phyloP scores from a whole-genome alignment of 1,140 invertebrate genomes.

The Drosophila parvula region DNA sequence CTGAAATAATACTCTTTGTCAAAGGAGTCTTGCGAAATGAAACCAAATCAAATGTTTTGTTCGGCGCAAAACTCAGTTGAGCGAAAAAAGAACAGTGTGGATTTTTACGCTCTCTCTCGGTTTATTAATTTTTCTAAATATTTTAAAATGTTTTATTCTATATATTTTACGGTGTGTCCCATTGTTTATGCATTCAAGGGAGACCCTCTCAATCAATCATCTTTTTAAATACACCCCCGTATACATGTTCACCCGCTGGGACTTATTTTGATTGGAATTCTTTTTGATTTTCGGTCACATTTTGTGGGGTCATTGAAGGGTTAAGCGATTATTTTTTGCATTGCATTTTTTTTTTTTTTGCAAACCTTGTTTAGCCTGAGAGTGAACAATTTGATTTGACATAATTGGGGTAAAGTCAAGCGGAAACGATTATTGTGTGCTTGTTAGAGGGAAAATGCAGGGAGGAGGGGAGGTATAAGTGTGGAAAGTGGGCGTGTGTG shows the following conservation, averaged over 20 bases:
- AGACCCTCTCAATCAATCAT: conserved; percentile 7
- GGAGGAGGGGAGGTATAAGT: neutral
- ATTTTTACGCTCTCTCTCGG: no score
- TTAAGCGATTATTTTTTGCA: conserved; percentile 39
- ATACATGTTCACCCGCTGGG: conserved; percentile 30
- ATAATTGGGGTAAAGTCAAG: conserved; percentile 78
- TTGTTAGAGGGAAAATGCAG: neutral
- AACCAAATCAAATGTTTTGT: no score
- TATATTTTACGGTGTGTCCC: conserved; percentile 1
- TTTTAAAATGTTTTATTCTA: neutral
- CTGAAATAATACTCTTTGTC: no score
- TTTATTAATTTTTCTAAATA: neutral
- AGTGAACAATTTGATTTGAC: conserved; percentile 67
- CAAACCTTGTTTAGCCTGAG: neutral
- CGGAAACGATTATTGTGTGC: conserved; percentile 71
- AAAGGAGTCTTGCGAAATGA: no score
- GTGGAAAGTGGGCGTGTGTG: conserved; percentile 33
- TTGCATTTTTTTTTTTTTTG: conserved; percentile 21
- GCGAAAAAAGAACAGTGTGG: no score
- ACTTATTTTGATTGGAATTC: conserved; percentile 31
- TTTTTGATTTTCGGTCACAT: conserved; percentile 54
- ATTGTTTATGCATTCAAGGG: conserved; percentile 50
- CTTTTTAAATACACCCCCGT: conserved; percentile 18
- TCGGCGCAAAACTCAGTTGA: neutral
- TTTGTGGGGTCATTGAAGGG: conserved; percentile 49